phyloP scores from a whole-genome alignment of 2,888 invertebrate species.

The Arrhopalites spinosus region DNA sequence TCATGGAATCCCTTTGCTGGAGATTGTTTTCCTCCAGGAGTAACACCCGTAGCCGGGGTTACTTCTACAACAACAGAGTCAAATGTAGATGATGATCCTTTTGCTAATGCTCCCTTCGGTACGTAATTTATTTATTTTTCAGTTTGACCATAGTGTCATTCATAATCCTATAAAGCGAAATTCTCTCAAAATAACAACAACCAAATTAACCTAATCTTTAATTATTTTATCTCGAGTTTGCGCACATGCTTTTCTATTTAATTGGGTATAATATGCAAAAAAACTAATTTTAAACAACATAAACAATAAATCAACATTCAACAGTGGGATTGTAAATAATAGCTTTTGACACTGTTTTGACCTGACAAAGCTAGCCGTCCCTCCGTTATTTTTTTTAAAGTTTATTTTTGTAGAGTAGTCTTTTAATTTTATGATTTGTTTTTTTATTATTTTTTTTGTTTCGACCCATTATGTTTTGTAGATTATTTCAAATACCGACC shows the following conservation, averaged over 20 bases:
- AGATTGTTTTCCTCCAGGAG: conserved; percentile 55
- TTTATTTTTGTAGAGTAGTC: neutral
- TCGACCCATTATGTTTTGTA: no score
- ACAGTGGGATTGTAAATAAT: neutral
- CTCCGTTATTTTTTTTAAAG: neutral
- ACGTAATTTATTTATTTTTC: conserved; percentile 37
- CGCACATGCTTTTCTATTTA: no score
- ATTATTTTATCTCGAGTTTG: no score
- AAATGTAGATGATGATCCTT: conserved; percentile 46
- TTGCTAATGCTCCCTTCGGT: conserved; percentile 53
- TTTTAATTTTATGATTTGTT: conserved; percentile 26
- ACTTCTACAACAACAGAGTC: conserved; percentile 56
- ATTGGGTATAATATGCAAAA: no score
- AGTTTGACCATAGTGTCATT: no score
- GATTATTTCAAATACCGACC: conserved; percentile 57
- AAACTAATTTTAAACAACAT: no score
- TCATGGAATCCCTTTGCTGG: conserved; percentile 53
- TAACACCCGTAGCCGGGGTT: no score
- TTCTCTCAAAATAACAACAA: conserved; percentile 32
- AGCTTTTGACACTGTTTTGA: neutral
- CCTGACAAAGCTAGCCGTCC: neutral
- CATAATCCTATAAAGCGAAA: no score
- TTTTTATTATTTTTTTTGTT: conserved; percentile 27
- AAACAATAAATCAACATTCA: neutral
- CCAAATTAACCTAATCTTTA: neutral